A percentile compares a stretch with the other conserved stretches of the same genome.
Conservation (phyloP, 2,113 vertebrate species). For the Tyto alba region DNA sequence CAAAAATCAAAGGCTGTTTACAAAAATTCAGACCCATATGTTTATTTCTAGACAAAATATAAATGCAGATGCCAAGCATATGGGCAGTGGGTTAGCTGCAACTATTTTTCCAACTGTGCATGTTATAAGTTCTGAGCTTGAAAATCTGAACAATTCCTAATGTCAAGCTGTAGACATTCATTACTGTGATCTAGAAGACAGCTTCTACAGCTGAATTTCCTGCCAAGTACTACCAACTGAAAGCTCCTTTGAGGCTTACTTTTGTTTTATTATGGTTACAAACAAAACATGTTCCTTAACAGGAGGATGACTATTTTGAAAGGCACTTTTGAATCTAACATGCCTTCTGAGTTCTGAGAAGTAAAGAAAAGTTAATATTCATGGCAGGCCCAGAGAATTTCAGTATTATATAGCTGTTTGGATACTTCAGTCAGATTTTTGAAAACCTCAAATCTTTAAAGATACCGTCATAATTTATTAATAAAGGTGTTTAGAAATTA, state of each 20-base stretch:
- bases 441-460: neutral
- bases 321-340: neutral
- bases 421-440: neutral
- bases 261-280: conserved; percentile 2
- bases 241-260: neutral
- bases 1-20: conserved; percentile 22
- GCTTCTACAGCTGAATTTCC: neutral
- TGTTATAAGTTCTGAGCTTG: conserved; percentile 22
- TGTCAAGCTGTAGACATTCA: neutral
- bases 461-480: neutral
- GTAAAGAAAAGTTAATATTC: neutral
- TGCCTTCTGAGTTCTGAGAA: neutral
- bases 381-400: neutral
- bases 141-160: conserved; percentile 41
- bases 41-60: conserved; percentile 53
- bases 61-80: conserved; percentile 59
- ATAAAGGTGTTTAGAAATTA: neutral
- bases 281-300: conserved; percentile 1
- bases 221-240: conserved; percentile 24
- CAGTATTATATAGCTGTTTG: neutral
- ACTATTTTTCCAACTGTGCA: conserved; percentile 51
- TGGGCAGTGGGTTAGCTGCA: conserved; percentile 46
- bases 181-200: neutral
- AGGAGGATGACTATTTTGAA: neutral
- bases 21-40: conserved; percentile 44